These are phyloP conservation scores for Sebastes variabilis DNA, from an alignment of 2,797 vertebrate species.

Conservation along the genomic window DNA sequence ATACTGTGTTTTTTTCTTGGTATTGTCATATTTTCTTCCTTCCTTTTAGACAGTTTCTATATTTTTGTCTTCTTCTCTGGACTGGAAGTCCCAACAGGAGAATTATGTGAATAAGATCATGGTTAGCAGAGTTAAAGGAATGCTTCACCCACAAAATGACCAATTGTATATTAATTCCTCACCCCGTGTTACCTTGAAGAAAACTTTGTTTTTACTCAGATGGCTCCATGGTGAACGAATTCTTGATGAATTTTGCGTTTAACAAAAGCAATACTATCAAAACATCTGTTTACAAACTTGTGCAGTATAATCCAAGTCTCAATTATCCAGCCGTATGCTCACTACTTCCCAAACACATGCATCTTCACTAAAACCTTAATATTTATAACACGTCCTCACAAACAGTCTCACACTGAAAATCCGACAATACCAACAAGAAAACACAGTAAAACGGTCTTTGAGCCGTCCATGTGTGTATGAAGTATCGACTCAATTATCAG, in stretches of 20 bases:
- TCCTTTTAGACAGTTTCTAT: background rate
- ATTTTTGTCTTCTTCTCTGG: background rate
- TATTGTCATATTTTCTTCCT: background rate
- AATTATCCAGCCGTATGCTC: no score
- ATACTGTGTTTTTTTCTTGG: background rate
- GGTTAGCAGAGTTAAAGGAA: background rate
- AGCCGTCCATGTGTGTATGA: background rate
- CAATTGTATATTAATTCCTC: background rate
- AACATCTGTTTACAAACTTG: no score
- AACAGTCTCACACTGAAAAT: no score
- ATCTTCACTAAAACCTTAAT: no score
- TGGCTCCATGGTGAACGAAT: accelerated
- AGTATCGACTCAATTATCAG: background rate
- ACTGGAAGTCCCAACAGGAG: background rate
- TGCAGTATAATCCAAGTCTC: no score
- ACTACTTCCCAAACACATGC: no score
- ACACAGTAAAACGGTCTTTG: background rate
- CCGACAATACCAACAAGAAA: background rate
- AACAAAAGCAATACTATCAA: no score
- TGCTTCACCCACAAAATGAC: no score
- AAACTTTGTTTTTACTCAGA: background rate
- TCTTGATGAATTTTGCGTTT: no score
- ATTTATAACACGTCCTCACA: no score
- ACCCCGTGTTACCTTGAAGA: background rate
- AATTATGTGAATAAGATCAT: background rate